Evolutionary conservation across 2,797 vertebrate species (phyloP).

Genomic region (Adelosebastes latens): DNA sequence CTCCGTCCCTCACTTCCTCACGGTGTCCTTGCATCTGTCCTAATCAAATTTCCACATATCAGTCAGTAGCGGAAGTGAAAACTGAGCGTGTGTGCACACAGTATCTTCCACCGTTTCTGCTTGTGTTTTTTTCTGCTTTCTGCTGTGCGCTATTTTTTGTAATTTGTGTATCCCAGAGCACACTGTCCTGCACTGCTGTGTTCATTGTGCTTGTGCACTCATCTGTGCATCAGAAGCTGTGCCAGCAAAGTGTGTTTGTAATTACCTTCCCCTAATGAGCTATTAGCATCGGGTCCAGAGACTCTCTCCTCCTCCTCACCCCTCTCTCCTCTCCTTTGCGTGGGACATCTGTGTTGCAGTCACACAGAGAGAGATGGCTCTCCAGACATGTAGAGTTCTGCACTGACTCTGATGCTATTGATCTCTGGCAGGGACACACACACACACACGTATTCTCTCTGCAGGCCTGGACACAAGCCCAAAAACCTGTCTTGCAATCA

Average conservation of each 20-base stretch:
- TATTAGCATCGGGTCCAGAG: slow-evolving; percentile 74
- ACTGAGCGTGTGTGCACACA: slow-evolving; percentile 14
- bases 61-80: slow-evolving; percentile 74
- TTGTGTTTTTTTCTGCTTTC: slow-evolving; percentile 17
- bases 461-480: slow-evolving; percentile 6
- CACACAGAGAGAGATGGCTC: not conserved
- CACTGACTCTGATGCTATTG: slow-evolving; percentile 28
- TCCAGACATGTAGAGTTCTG: slow-evolving; percentile 5
- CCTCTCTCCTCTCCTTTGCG: slow-evolving; percentile 30
- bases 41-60: slow-evolving; percentile 72
- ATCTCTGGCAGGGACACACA: slow-evolving; percentile 21
- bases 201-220: not conserved
- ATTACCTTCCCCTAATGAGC: slow-evolving; percentile 77
- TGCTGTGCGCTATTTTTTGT: not conserved
- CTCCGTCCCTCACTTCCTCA: slow-evolving; percentile 6
- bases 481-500: not conserved
- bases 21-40: slow-evolving; percentile 39
- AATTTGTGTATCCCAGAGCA: not conserved
- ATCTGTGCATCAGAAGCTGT: slow-evolving; percentile 30
- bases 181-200: not conserved
- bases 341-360: slow-evolving; percentile 71
- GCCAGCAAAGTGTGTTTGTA: slow-evolving; percentile 68
- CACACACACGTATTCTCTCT: not conserved
- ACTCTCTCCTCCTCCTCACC: slow-evolving; percentile 49
- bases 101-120: not conserved